These are phyloP conservation scores for Malthinus flaveolus DNA, from an alignment of 2,888 invertebrate species.

Conservation along the genomic window DNA sequence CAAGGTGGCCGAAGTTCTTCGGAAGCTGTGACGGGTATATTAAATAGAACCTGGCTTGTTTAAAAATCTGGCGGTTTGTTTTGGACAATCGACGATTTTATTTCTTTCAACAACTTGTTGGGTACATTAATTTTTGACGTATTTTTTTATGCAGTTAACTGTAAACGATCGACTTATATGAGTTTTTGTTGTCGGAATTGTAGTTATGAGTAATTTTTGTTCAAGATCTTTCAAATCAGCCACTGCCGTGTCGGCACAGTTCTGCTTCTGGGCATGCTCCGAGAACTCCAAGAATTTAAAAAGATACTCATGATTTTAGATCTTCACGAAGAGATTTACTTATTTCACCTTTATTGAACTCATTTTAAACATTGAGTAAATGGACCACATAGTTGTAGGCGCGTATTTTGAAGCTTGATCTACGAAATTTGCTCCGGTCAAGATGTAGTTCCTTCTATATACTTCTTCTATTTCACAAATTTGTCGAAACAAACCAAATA, in stretches of 20 bases:
- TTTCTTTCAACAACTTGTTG: conserved; percentile 23
- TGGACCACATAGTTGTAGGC: not conserved
- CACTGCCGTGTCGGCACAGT: conserved; percentile 9
- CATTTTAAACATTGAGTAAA: not conserved
- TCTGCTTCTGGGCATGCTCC: conserved; percentile 9
- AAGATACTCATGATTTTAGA: not conserved
- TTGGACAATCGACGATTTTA: conserved; percentile 17
- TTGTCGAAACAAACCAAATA: not conserved
- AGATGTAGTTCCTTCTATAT: not conserved
- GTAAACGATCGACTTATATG: conserved; percentile 26
- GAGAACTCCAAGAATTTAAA: conserved; percentile 7
- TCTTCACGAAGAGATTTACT: not conserved
- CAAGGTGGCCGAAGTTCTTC: not conserved
- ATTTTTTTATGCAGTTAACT: conserved; percentile 29
- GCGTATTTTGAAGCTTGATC: not conserved
- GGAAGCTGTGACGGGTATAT: no score
- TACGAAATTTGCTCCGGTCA: no score
- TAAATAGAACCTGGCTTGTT: no score
- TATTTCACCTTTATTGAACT: not conserved
- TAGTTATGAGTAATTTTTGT: conserved; percentile 1
- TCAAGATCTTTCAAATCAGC: conserved; percentile 8
- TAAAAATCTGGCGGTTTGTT: conserved; percentile 27
- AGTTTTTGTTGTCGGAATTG: conserved; percentile 24
- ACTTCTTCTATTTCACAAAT: not conserved
- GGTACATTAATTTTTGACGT: no score